Percentiles rank a stretch among this genome's conserved stretches.
These are phyloP conservation scores for Cyphomyrus discorhynchus DNA, from an alignment of 2,113 vertebrate species.

Conservation along the genomic window DNA sequence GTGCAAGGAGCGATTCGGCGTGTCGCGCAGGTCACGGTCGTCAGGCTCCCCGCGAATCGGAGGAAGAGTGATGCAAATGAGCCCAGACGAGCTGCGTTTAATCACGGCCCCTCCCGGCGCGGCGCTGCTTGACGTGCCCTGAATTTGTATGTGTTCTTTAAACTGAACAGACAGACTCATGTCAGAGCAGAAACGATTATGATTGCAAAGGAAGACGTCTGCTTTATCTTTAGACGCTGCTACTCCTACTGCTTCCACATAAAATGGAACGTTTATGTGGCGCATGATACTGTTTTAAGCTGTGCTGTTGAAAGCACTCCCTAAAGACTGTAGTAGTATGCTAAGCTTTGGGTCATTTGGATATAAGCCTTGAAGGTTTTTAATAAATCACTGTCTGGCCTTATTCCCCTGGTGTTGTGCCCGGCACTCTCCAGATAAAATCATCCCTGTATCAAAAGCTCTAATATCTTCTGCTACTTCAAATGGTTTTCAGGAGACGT, in stretches of 20 bases:
- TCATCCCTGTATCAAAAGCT: not conserved
- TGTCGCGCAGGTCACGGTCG: not conserved
- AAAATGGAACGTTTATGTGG: not conserved
- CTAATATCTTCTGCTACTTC: not conserved
- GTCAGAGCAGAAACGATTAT: not conserved
- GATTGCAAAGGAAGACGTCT: not conserved
- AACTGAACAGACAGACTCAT: not conserved
- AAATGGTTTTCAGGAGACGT: not conserved
- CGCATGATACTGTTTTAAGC: not conserved
- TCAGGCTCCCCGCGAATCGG: not conserved
- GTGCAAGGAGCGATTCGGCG: not conserved
- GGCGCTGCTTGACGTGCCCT: not conserved
- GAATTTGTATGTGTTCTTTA: not conserved
- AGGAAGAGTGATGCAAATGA: not conserved
- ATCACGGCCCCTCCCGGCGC: not conserved
- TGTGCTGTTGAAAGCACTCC: not conserved
- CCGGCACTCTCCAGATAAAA: not conserved
- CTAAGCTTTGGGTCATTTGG: not conserved
- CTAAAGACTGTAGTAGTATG: not conserved
- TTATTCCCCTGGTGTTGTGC: not conserved
- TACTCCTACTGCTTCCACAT: not conserved
- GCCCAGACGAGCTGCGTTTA: not conserved
- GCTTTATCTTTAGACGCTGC: not conserved
- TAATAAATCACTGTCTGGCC: conserved; percentile 5
- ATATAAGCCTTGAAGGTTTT: conserved; percentile 4